A percentile compares a stretch with the other conserved stretches of the same genome.
Evolutionary conservation across 2,797 vertebrate species (phyloP).

Genomic region (Eulemur albifrons): DNA sequence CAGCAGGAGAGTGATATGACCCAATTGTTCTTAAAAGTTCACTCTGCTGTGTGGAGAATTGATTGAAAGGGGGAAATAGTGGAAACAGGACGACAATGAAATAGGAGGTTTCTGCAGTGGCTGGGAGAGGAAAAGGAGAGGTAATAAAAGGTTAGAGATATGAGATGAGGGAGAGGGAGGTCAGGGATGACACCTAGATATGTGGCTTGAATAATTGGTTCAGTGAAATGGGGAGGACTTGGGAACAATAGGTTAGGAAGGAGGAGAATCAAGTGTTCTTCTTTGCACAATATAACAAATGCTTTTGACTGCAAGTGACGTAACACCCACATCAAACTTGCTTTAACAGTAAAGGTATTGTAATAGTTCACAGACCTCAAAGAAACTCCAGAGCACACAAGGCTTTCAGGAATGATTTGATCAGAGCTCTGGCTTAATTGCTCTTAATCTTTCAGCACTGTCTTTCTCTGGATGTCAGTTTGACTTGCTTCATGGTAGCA

Average conservation of each 20-base stretch:
- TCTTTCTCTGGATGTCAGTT: neutral
- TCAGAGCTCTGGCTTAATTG: neutral
- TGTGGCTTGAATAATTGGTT: neutral
- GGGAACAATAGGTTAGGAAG: neutral
- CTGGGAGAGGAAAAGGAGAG: neutral
- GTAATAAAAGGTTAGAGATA: neutral
- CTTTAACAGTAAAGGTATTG: neutral
- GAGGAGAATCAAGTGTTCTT: neutral
- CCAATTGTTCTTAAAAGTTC: neutral
- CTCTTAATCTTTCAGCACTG: neutral
- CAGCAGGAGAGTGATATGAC: too few relatives aligned
- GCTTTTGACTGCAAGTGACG: neutral
- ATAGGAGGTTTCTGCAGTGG: neutral
- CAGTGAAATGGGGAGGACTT: neutral
- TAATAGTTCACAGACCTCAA: neutral
- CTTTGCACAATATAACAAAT: neutral
- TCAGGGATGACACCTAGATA: neutral
- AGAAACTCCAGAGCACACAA: neutral
- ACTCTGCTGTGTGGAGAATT: neutral
- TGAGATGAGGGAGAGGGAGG: neutral
- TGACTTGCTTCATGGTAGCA: neutral
- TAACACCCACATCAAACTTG: neutral
- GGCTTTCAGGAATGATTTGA: neutral
- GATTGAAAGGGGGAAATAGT: neutral
- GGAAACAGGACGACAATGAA: neutral